Evolutionary conservation across 1,140 invertebrate genomes (phyloP).

Genomic region (Dendroctonus valens): DNA sequence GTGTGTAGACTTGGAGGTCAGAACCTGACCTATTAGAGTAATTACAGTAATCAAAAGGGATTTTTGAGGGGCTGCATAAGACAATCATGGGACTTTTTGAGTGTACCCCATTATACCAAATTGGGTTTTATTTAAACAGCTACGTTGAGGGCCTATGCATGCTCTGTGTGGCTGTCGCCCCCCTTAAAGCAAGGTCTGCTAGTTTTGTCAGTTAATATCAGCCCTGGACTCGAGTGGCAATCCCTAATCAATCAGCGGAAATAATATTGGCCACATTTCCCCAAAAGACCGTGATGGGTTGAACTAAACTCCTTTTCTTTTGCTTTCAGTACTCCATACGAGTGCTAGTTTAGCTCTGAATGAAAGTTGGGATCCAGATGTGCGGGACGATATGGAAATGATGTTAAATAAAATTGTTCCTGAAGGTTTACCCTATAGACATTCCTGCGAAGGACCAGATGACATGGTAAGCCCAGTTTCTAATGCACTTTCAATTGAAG

Average conservation of each 20-base stretch:
- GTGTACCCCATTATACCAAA: too few species aligned
- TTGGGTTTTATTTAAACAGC: too few species aligned
- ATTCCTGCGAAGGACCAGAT: slow-evolving; percentile 96
- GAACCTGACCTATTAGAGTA: slow-evolving; percentile 2
- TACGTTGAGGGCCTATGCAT: too few species aligned
- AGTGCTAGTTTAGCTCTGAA: slow-evolving; percentile 95
- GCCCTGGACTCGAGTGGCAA: too few species aligned
- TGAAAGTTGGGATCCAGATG: slow-evolving; percentile 97
- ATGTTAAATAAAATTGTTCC: slow-evolving; percentile 98
- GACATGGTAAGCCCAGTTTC: slow-evolving; percentile 80
- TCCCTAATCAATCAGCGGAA: too few species aligned
- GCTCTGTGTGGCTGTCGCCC: too few species aligned
- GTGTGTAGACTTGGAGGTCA: slow-evolving; percentile 14
- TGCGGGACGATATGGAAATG: slow-evolving; percentile 97
- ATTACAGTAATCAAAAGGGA: not conserved
- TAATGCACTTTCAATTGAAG: too few species aligned
- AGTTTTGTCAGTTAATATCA: too few species aligned
- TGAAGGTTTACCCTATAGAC: slow-evolving; percentile 91
- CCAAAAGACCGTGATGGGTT: not conserved
- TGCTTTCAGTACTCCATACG: slow-evolving; percentile 88
- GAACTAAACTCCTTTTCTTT: not conserved
- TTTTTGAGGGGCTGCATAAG: too few species aligned
- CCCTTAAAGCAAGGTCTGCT: too few species aligned
- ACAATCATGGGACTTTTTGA: too few species aligned
- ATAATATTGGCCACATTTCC: too few species aligned